These are phyloP conservation scores for Enteromius anoplus DNA, from an alignment of 2,797 vertebrate species.

Conservation along the genomic window DNA sequence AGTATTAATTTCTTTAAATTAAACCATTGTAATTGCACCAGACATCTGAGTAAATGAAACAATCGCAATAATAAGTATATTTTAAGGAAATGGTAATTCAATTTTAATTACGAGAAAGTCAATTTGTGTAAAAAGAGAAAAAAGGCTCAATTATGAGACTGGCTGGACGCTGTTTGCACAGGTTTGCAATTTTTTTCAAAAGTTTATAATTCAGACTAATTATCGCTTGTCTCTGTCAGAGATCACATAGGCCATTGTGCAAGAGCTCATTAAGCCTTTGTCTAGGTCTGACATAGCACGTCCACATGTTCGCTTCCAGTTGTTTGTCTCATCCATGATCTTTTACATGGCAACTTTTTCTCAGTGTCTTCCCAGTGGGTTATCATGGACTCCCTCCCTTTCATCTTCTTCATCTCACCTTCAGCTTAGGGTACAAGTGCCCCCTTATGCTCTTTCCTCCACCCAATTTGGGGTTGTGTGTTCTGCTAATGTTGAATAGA, in stretches of 20 bases:
- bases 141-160: background rate
- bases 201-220: constrained; percentile 47
- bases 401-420: constrained; percentile 21
- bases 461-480: constrained; percentile 20
- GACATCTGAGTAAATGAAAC: background rate
- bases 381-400: background rate
- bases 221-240: constrained; percentile 40
- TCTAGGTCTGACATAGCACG: constrained; percentile 12
- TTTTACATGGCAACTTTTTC: background rate
- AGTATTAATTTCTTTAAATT: background rate
- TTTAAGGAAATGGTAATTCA: background rate
- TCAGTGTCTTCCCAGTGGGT: background rate
- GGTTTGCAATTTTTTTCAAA: background rate
- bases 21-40: background rate
- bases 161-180: background rate
- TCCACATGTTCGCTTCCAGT: constrained; percentile 44
- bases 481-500: constrained; percentile 52
- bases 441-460: constrained; percentile 9
- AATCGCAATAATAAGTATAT: background rate
- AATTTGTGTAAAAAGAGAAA: background rate
- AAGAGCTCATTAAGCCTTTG: constrained; percentile 50
- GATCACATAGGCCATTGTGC: constrained; percentile 37
- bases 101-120: background rate
- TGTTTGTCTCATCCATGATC: constrained; percentile 12
- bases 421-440: background rate